A percentile compares a stretch with the other conserved stretches of the same genome.
Conservation (phyloP, 2,888 invertebrate genomes). For the Trisateles emortualis region DNA sequence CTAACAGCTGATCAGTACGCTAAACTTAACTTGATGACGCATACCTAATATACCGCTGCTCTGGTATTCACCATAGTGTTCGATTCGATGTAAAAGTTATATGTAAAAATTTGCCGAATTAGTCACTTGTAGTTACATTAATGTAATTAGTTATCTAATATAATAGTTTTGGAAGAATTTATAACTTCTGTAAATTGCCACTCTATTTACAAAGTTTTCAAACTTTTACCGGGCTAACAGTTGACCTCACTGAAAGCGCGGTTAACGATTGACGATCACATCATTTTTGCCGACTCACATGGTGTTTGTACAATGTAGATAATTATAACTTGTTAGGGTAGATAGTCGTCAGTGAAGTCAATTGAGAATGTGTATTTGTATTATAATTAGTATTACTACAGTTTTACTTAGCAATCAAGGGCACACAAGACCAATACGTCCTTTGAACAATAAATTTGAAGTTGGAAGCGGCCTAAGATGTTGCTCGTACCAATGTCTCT, state of each 20-base stretch:
- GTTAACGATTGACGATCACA: slow-evolving; percentile 47
- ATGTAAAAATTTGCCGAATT: slow-evolving; percentile 80
- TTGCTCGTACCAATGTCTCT: slow-evolving; percentile 72
- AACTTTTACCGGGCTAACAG: slow-evolving; percentile 57
- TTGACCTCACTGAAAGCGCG: slow-evolving; percentile 55
- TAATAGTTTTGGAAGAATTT: slow-evolving; percentile 75
- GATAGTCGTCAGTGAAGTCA: slow-evolving; percentile 73
- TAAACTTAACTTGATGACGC: slow-evolving; percentile 30
- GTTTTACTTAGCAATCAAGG: slow-evolving; percentile 59
- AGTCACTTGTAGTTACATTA: slow-evolving; percentile 77
- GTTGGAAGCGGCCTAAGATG: slow-evolving; percentile 81
- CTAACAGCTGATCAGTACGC: slow-evolving; percentile 43
- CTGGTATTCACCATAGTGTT: slow-evolving; percentile 79
- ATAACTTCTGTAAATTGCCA: slow-evolving; percentile 66
- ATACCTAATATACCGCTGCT: slow-evolving; percentile 51
- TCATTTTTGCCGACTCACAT: slow-evolving; percentile 57
- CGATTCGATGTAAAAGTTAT: slow-evolving; percentile 68
- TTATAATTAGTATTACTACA: slow-evolving; percentile 56
- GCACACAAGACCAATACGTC: slow-evolving; percentile 77
- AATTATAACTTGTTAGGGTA: slow-evolving; percentile 75
- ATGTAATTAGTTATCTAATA: slow-evolving; percentile 52
- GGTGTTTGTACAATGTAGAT: slow-evolving; percentile 74
- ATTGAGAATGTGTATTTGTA: slow-evolving; percentile 71
- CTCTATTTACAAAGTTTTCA: slow-evolving; percentile 67
- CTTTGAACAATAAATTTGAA: slow-evolving; percentile 75